Base-by-base conservation (phyloP, 1,140 invertebrate genomes). In the Rhizoglyphus robini region DNA sequence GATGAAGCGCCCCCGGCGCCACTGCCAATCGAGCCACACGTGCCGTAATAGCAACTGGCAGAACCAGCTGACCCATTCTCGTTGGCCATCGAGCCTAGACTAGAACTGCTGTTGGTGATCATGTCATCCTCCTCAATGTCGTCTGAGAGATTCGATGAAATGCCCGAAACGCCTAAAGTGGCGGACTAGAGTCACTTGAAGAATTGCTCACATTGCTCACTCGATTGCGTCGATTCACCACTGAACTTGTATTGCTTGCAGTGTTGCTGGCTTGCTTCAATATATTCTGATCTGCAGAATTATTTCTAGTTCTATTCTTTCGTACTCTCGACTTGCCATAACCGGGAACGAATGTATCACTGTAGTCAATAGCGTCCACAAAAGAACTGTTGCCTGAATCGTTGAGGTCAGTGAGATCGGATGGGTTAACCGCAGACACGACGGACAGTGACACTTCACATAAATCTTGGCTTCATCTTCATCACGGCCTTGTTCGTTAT, bases 181-280 rank as follows among this genome's bases (percentile, higher is more conserved):
- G 46, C 70, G 46, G 27, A 68, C 66, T n/a, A n/a, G 36, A 73
- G 57, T 66, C 70, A 63, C 60, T 72, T 63, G 32, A 69, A 48
- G 49, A 72, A 69, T 36, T 65, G 64, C 59, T 67, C 34, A 47
- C 79, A 78, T 67, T 81, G 77, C 23, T 81, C 77, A 27, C 80
- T 78, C 38, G 78, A 76, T 15, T 78, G 74, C 63, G 66, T 20
- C 66, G 34, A 58, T 8, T 61, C 4, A n/a, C 31, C 11, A 13
- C 48, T 27, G n/a, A 4, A n/a, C n/a, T n/a, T n/a, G n/a, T n/a
- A n/a, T n/a, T n/a, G n/a, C n/a, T n/a, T n/a, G n/a, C n/a, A n/a
- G n/a, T n/a, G n/a, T n/a, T n/a, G n/a, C n/a, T n/a, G n/a, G n/a
- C n/a, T n/a, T n/a, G n/a, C n/a, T n/a, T n/a, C n/a, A n/a, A n/a